Base-by-base conservation (phyloP, 2,888 invertebrate species). In the Perizoma flavofasciatum region DNA sequence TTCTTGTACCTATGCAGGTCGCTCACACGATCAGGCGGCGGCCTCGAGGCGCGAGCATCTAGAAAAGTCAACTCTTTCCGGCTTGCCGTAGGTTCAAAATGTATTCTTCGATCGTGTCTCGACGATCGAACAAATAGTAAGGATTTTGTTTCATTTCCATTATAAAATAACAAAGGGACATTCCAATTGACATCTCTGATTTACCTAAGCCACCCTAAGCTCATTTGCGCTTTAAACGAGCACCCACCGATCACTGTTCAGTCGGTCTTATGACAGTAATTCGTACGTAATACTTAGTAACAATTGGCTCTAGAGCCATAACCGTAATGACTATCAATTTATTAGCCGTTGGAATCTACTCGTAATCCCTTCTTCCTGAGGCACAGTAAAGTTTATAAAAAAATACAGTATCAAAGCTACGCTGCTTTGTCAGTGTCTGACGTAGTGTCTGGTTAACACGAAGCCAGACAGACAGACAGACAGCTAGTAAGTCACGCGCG, bases 291-390 rank as follows among this genome's bases (percentile, higher is more conserved):
- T 68, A 68, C 57, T 59, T 71, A 66, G 68, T 72, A 67, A 77
- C 76, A 78, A 82, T 82, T 80, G 76, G 75, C 76, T 78, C 73
- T 69, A 70, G 73, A 75, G 74, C 74, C 74, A 74, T 79, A 75
- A 79, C 76, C 71, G 71, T 79, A 78, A 80, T 79, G 79, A 76
- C 81, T 77, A 80, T 82, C 81, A 80, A 83, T 83, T 22, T 79
- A 85, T 82, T 81, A 76, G 79, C 70, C 78, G 75, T 66, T 74
- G 75, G 78, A 82, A 77, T 75, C 74, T 65, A 55, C 66, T 69
- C 68, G 71, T 79, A 82, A 83, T 80, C 78, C 74, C 68, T 63
- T 73, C 70, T 41, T 47, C 55, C 43, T 33, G 6, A 9, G 55
- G 39, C 56, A 56, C 56, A 51, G 60, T 60, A 10, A 22, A 9